Percentiles rank a stretch among this genome's conserved stretches.
phyloP scores from a whole-genome alignment of 1,140 invertebrate genomes.

The Drosophila asahinai region DNA sequence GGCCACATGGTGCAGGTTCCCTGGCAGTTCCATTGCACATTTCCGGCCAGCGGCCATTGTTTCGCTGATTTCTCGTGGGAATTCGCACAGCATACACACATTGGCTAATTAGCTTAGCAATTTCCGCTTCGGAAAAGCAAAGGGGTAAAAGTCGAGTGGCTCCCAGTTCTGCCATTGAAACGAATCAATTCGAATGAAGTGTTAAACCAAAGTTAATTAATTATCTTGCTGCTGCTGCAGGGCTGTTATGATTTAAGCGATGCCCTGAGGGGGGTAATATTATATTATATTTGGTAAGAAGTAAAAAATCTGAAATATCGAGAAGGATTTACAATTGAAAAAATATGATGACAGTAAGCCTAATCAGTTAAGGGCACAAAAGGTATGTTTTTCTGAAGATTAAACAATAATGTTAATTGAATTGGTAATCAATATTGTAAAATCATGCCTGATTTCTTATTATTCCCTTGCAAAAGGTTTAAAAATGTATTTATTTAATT shows the following conservation, averaged over 20 bases:
- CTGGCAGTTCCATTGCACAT: conserved; percentile 27
- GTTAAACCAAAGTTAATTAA: conserved; percentile 39
- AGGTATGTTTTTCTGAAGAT: too few species aligned
- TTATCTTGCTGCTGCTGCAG: conserved; percentile 1
- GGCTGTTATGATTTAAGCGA: neutral
- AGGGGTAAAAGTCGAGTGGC: neutral
- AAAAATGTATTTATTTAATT: too few species aligned
- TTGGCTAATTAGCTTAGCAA: conserved; percentile 26
- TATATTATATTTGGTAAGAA: too few species aligned
- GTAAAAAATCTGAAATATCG: too few species aligned
- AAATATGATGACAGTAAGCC: too few species aligned
- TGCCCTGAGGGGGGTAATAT: too few species aligned
- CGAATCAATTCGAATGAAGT: conserved; percentile 15
- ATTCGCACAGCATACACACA: conserved; percentile 11
- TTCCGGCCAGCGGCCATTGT: conserved; percentile 35
- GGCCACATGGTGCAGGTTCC: conserved; percentile 6
- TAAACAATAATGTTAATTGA: too few species aligned
- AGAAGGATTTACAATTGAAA: too few species aligned
- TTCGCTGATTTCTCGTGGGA: conserved; percentile 30
- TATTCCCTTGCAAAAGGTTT: too few species aligned
- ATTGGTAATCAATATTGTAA: too few species aligned
- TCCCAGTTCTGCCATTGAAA: neutral
- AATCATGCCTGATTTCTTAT: too few species aligned
- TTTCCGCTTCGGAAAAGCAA: conserved; percentile 4
- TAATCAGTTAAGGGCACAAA: too few species aligned